A percentile compares a stretch with the other conserved stretches of the same genome.
These are phyloP conservation scores for Mimumesa dahlbomi DNA, from an alignment of 2,888 invertebrate species.

Conservation along the genomic window DNA sequence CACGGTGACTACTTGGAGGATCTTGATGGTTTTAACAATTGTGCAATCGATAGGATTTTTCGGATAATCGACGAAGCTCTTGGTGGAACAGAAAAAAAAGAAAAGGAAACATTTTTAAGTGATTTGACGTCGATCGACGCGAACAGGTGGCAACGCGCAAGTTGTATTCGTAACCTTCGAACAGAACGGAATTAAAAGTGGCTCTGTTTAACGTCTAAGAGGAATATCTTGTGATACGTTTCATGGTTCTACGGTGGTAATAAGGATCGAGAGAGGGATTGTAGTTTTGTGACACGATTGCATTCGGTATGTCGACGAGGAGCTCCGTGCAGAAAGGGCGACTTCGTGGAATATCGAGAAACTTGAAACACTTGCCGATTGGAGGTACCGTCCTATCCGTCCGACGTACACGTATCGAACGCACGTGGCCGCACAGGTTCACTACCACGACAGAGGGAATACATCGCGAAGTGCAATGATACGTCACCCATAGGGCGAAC, in stretches of 20 bases:
- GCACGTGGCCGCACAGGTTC: conserved; percentile 34
- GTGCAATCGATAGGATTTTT: background rate
- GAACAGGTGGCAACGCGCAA: conserved; percentile 41
- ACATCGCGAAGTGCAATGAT: conserved; percentile 19
- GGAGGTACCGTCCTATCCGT: conserved; percentile 44
- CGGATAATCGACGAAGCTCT: no score
- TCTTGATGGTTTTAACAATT: background rate
- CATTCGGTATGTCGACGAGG: no score
- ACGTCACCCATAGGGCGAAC: conserved; percentile 3
- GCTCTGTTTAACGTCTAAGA: background rate
- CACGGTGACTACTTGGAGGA: background rate
- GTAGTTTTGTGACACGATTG: no score
- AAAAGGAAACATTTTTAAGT: no score
- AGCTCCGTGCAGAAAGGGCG: conserved; percentile 14
- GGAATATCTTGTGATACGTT: no score
- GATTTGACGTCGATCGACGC: conserved; percentile 14
- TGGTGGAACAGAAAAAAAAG: no score
- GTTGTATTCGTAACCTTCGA: background rate
- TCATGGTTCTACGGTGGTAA: no score
- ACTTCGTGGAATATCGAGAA: conserved; percentile 10
- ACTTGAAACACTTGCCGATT: conserved; percentile 26
- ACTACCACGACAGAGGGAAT: background rate
- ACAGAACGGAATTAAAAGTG: background rate
- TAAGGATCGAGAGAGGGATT: no score
- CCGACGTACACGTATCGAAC: conserved; percentile 23